Conservation (phyloP, 1,140 invertebrate species). For the Drosophila willistoni region DNA sequence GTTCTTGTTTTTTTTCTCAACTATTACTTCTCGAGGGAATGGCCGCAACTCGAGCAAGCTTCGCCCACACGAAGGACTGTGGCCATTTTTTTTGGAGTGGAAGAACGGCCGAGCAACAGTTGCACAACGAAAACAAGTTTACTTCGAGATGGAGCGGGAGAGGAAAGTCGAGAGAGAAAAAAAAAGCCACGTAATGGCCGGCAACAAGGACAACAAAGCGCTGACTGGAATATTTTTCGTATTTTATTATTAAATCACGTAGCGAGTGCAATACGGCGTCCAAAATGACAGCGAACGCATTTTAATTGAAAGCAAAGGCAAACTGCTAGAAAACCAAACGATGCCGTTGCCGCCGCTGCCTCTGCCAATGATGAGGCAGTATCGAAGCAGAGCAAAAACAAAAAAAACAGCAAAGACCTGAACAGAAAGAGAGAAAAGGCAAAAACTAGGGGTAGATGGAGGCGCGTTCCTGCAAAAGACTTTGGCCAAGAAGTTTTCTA, state of each 20-base stretch:
- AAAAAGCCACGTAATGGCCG: slow-evolving; percentile 68
- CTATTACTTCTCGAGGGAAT: background rate
- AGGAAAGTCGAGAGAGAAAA: slow-evolving; percentile 9
- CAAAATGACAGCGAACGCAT: slow-evolving; percentile 81
- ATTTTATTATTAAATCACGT: slow-evolving; percentile 82
- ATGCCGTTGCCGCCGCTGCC: slow-evolving; percentile 25
- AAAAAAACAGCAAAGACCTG: background rate
- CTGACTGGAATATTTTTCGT: slow-evolving; percentile 73
- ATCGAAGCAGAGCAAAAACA: slow-evolving; percentile 16
- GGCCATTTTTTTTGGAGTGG: slow-evolving; percentile 3
- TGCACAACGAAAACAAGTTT: slow-evolving; percentile 28
- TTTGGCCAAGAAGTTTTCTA: slow-evolving; percentile 75
- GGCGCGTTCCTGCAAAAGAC: slow-evolving; percentile 50
- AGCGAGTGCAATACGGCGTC: slow-evolving; percentile 79
- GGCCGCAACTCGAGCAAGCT: background rate
- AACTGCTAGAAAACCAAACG: slow-evolving; percentile 18
- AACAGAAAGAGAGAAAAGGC: no score
- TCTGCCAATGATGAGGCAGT: slow-evolving; percentile 41
- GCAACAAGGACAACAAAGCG: slow-evolving; percentile 69
- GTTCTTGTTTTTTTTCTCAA: no score
- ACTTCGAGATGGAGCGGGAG: background rate
- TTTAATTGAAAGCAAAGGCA: slow-evolving; percentile 71
- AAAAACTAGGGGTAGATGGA: no score
- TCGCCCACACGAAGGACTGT: background rate
- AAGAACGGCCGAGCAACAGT: slow-evolving; percentile 55